Evolutionary conservation across 2,113 vertebrate species (phyloP).

Genomic region (Apistogramma diplotaenia): DNA sequence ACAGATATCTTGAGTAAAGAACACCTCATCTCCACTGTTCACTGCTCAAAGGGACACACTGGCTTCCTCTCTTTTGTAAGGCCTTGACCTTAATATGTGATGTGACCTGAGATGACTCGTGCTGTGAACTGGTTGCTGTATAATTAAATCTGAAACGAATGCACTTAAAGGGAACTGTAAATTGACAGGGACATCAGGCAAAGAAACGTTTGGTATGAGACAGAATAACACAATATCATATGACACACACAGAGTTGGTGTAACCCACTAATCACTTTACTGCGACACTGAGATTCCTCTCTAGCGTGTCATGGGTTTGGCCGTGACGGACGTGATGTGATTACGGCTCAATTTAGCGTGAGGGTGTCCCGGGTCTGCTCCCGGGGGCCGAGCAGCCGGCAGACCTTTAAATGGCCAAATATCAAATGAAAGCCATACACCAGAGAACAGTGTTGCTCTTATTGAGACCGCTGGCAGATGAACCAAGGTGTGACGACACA

Average conservation of each 20-base stretch:
- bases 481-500: background rate
- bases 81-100: background rate
- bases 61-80: background rate
- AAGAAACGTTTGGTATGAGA: slow-evolving; percentile 26
- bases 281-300: slow-evolving; percentile 33
- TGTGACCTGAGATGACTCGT: background rate
- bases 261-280: slow-evolving; percentile 41
- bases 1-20: background rate
- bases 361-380: background rate
- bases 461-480: background rate
- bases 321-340: slow-evolving; percentile 20
- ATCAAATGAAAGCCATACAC: background rate
- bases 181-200: background rate
- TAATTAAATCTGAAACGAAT: background rate
- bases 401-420: background rate
- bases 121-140: background rate
- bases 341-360: background rate
- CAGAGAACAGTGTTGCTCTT: background rate
- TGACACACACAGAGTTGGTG: slow-evolving; percentile 9
- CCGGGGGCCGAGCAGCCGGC: background rate
- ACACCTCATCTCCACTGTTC: background rate
- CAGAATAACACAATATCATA: slow-evolving; percentile 38
- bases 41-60: background rate
- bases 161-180: background rate
- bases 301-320: slow-evolving; percentile 37